Conservation (phyloP, 1,140 invertebrate species). For the Melipona quadrifasciata region DNA sequence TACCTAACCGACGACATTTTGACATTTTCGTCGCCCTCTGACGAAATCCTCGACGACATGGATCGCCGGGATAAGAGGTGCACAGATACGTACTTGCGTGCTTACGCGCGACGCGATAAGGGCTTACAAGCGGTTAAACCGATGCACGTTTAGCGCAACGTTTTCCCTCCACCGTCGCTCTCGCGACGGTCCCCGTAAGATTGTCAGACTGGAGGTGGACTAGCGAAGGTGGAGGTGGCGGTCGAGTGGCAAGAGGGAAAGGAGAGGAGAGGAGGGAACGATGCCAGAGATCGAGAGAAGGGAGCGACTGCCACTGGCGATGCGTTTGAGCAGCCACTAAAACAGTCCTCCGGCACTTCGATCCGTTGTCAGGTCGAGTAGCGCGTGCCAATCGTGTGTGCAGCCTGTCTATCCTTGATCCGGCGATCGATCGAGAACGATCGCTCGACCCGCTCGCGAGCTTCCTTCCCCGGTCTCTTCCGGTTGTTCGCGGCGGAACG, state of each 20-base stretch:
- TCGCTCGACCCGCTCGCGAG: background rate
- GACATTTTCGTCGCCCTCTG: background rate
- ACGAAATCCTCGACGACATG: background rate
- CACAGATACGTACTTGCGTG: background rate
- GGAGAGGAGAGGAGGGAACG: conserved; percentile 11
- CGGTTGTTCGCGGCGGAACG: background rate
- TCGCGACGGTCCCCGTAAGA: background rate
- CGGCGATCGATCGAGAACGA: conserved; percentile 3
- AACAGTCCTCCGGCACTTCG: conserved; percentile 74
- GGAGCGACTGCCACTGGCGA: conserved; percentile 68
- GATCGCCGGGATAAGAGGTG: background rate
- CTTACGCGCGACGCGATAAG: no score
- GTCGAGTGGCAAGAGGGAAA: background rate
- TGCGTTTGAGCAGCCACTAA: conserved; percentile 70
- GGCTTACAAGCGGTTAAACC: conserved; percentile 20
- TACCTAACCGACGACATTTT: no score
- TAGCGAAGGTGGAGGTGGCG: conserved; percentile 39
- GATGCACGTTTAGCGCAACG: conserved; percentile 21
- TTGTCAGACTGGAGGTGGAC: conserved; percentile 26
- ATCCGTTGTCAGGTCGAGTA: conserved; percentile 67
- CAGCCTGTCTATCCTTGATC: background rate
- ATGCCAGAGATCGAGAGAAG: conserved; percentile 52
- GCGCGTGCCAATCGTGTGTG: conserved; percentile 17
- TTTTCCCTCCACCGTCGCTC: conserved; percentile 5
- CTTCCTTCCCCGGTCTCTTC: background rate